phyloP scores from a whole-genome alignment of 2,113 vertebrate genomes.

The Penelope pileata region DNA sequence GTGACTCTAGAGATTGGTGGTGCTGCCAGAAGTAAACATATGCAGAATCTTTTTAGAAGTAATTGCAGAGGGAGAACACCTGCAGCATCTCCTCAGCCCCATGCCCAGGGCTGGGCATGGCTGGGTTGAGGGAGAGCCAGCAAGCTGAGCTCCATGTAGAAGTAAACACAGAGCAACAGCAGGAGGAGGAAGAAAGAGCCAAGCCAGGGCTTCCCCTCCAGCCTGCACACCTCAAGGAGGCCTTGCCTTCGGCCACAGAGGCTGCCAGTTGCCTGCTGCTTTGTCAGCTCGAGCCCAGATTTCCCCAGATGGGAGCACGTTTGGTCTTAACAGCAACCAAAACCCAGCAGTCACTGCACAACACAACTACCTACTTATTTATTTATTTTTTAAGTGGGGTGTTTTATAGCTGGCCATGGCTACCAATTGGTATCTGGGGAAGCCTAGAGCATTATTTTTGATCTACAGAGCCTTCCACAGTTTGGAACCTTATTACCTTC shows the following conservation, averaged over 20 bases:
- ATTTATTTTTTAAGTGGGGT: neutral
- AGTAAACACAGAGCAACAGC: neutral
- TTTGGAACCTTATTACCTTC: constrained; percentile 34
- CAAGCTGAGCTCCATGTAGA: neutral
- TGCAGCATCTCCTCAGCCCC: no score
- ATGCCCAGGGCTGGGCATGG: neutral
- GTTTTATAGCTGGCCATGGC: neutral
- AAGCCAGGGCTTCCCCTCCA: neutral
- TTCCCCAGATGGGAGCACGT: neutral
- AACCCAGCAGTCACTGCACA: neutral
- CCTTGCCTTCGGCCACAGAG: neutral
- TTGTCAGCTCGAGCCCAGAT: neutral
- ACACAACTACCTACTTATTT: neutral
- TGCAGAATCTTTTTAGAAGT: no score
- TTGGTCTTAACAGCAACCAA: neutral
- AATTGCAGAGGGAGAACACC: neutral
- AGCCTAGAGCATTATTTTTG: constrained; percentile 15
- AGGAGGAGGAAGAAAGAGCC: neutral
- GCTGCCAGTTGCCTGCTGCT: rapidly evolving
- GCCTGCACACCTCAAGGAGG: rapidly evolving
- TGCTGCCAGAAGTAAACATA: neutral
- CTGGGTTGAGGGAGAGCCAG: neutral
- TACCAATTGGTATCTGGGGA: neutral
- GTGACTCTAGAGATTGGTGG: neutral
- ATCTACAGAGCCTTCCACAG: neutral